Base-by-base conservation (phyloP, 2,797 vertebrate genomes). In the Cyclura pinguis region DNA sequence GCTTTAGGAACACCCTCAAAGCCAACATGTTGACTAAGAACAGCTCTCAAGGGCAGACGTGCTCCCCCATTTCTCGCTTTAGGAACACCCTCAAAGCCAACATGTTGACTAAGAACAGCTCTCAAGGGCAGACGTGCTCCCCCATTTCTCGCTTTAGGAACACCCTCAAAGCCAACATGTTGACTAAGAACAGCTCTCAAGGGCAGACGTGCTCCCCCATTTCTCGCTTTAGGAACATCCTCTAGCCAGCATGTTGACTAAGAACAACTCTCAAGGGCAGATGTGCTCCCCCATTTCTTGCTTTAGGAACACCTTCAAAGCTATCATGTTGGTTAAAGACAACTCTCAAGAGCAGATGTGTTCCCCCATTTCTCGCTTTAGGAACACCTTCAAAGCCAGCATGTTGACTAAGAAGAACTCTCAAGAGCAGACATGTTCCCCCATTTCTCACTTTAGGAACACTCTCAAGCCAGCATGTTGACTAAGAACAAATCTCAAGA, bases 401-500 rank as follows among this genome's bases (percentile, higher is more conserved):
- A 78, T 67, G 1, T 67, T 29, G 64, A 38, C 3, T 87, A 22
- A 20, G 52, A 38, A 29, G 8, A 27, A 18, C 55, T 47, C 55
- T 62, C 73, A 29, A 77, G 73, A 50, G 55, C 38, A 16, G 2
- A 2, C 0, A 6, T 57, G 9, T 83, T 27, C 35, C 69, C 80
- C 80, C 35, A 62, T 69, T 88, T 88, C 86, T 88, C 47, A 0
- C 47, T 88, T 81, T 72, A 55, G 77, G 77, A 81, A 88, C 32
- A 38, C 29, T 10, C 20, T 35, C 32, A 52, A 50, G 2, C 59
- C 59, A 52, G 2, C 29, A 67, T 69, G 76, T 4, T 80, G 32
- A 35, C 3, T 24, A 13, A 1, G 16, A 50, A 14, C 0, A 12
- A 13, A 18, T 14, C 38, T 69, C 8, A 69, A 69, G 27, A 7